Percentiles rank a stretch among this genome's conserved stretches.
phyloP scores from a whole-genome alignment of 1,140 invertebrate species.

The Meloidogyne chitwoodi region DNA sequence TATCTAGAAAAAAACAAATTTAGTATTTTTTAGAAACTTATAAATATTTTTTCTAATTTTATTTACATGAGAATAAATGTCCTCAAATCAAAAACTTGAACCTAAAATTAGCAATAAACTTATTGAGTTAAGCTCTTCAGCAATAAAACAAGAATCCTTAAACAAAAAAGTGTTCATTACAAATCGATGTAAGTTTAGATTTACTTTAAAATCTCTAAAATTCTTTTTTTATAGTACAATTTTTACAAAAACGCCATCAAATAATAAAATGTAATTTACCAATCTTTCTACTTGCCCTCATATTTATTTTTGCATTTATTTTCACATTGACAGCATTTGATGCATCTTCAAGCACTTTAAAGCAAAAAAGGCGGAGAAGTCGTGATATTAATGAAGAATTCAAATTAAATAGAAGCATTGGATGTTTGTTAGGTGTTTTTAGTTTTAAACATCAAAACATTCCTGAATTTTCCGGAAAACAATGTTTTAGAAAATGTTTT shows the following conservation, averaged over 20 bases:
- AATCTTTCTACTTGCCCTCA: neutral
- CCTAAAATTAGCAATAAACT: neutral
- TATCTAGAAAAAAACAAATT: too few relatives aligned
- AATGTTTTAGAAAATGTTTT: too few relatives aligned
- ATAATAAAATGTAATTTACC: neutral
- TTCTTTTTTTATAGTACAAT: neutral
- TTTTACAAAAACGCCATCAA: neutral
- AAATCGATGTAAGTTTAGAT: neutral
- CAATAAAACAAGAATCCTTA: neutral
- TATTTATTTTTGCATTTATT: neutral
- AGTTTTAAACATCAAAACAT: too few relatives aligned
- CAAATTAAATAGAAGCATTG: neutral
- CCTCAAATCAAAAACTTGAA: neutral
- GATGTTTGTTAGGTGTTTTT: neutral
- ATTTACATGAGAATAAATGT: neutral
- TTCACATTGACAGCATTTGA: neutral
- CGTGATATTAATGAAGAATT: neutral
- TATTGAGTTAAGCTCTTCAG: neutral
- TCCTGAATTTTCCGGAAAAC: too few relatives aligned
- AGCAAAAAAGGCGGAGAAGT: neutral
- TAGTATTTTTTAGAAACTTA: too few relatives aligned
- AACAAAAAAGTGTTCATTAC: neutral
- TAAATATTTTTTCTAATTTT: too few relatives aligned
- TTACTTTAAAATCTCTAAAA: too few relatives aligned
- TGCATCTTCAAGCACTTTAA: neutral